Evolutionary conservation across 2,888 invertebrate genomes (phyloP), one percentile per base, ranked within the genome.

Genomic region (Hydriomena furcata): DNA sequence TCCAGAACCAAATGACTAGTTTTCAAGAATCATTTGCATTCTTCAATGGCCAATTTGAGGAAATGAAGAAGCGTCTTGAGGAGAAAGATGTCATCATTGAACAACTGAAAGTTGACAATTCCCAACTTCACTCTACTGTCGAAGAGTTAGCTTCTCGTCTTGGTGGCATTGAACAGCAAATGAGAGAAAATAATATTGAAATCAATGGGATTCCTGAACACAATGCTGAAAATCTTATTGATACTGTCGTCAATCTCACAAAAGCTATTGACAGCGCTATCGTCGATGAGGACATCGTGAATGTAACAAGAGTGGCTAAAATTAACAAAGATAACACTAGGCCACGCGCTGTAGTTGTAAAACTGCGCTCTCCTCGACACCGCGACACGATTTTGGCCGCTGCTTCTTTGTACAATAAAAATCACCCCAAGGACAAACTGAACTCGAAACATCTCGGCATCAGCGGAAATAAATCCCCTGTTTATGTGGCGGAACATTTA

Each of bases 351-450:
- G 30, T 51, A 1, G 31, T 51, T 0, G 41, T 31, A 1, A 31
- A 41, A 11, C 11, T 51, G 1, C 17, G 17, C 5, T 23, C 17
- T 11, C 20, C 41, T 10, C 41, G 40, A 0, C 11, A 27, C 1
- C 44, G 45, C 0, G 51, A 51, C 11, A 12, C 1, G 1, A 7
- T 51, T 1, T 7, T 51, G 11, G 45, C 45, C 3, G 45, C 45
- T 0, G 41, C 41, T 2, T 25, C n/a, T 0, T 31, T 4, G n/a
- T 36, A 8, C 21, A 51, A 51, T 7, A 30, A 31, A 4, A 24
- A 21, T 6, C 30, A 51, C 13, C 13, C 10, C 5, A 13, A 38
- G 6, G 31, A 45, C 1, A 45, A 45, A 20, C 31, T 51, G 0
- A 23, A n/a, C 11, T 30, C 40, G 5, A 5, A 11, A 3, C 45